Evolutionary conservation across 1,140 invertebrate species (phyloP).

Genomic region (Protaetia brevitarsis): DNA sequence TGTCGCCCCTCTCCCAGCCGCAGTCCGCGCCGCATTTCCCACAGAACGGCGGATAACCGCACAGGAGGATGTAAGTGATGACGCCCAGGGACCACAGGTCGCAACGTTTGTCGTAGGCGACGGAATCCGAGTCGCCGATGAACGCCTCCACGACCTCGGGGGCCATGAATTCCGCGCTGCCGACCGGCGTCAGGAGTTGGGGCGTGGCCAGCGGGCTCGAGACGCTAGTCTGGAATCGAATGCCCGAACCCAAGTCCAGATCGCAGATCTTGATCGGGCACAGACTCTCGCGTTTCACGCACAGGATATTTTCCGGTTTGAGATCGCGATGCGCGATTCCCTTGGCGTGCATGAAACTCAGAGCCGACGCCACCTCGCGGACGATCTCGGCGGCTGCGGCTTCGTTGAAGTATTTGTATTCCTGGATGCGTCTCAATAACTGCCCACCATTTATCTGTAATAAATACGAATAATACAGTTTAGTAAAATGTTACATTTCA

Average conservation of each 20-base stretch:
- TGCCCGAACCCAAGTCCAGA: constrained; percentile 95
- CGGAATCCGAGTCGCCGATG: constrained; percentile 79
- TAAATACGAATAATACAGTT: not conserved
- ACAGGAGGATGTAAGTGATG: constrained; percentile 95
- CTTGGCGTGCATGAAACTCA: constrained; percentile 92
- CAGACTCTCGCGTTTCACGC: constrained; percentile 80
- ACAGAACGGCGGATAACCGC: constrained; percentile 97
- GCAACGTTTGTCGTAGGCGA: constrained; percentile 95
- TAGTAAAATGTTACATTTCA: not conserved
- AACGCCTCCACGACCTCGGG: constrained; percentile 98
- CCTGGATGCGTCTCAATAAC: constrained; percentile 87
- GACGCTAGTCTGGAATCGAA: constrained; percentile 80
- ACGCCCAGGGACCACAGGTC: constrained; percentile 98
- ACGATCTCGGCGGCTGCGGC: constrained; percentile 91
- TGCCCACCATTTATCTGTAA: constrained; percentile 84
- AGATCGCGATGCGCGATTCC: constrained; percentile 91
- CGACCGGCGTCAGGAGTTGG: constrained; percentile 88
- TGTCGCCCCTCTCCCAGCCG: constrained; percentile 93
- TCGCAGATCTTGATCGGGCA: constrained; percentile 97
- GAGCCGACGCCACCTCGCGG: constrained; percentile 88
- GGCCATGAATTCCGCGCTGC: constrained; percentile 98
- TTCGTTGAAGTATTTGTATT: constrained; percentile 90
- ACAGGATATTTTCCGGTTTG: constrained; percentile 97
- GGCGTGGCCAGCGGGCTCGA: constrained; percentile 84
- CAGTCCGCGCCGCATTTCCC: constrained; percentile 89